Base-by-base conservation (phyloP, 1,140 invertebrate genomes). In the Parapsyche elsis region DNA sequence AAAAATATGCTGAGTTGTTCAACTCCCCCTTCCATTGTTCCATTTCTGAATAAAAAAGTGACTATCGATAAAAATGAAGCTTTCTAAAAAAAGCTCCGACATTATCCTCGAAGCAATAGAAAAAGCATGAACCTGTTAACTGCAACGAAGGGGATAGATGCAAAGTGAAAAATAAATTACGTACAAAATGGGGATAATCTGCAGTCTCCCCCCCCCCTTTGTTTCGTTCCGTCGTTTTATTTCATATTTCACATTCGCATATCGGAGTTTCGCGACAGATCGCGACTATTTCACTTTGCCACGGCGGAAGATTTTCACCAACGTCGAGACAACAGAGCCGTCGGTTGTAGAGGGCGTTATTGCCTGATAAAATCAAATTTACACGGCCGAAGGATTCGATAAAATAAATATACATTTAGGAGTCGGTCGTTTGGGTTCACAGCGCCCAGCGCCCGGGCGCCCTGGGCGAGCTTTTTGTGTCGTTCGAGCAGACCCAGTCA, bases 71-170 rank as follows among this genome's bases (percentile, higher is more conserved):
- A 82, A 81, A 82, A 82, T 77, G 79, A 82, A 82, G 78, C 81
- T 82, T 61, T 79, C 79, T 82, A 78, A 78, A 78, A 82, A 82
- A 79, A 82, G 79, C 78, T 67, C 78, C 71, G 78, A 82, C 81
- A 82, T 82, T 82, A 82, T 82, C 81, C 81, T 30, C 23, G 76
- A 59, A 76, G 81, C 79, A 82, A 82, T 82, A 82, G 81, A 82
- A 82, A 82, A 82, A 82, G 80, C 81, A 82, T 82, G 81, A 82
- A 82, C 81, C 79, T 82, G 81, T 82, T 82, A 82, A 80, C 30
- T 75, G 81, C 71, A 78, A 38, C 30, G 30, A 71, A 76, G 44
- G 76, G 49, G 49, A 53, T 53, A 53, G 10, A 53, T 53, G 1
- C 49, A 12, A 16, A 53, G 49, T 16, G 49, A 53, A 53, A 53